Evolutionary conservation across 2,888 invertebrate species (phyloP).

Genomic region (Esperia sulphurella): DNA sequence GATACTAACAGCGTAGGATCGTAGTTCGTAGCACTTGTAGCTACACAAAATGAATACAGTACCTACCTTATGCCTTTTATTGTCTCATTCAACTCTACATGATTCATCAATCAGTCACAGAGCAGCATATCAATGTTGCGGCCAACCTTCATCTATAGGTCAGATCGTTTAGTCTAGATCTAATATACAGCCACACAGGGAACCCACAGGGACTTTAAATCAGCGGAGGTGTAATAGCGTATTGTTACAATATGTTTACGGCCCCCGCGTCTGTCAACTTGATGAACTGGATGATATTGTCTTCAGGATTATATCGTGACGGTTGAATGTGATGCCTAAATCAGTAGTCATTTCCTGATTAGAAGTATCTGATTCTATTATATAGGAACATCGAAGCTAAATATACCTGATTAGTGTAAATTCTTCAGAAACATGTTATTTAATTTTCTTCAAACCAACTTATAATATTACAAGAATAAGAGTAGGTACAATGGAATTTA

Average conservation of each 20-base stretch:
- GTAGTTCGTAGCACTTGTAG: background rate
- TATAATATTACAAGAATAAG: no score
- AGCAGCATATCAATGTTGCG: background rate
- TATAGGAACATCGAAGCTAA: no score
- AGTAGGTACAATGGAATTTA: no score
- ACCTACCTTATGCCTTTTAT: background rate
- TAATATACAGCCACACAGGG: conserved; percentile 19
- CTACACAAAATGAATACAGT: background rate
- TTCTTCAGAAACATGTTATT: no score
- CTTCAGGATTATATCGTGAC: conserved; percentile 34
- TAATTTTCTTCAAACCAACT: no score
- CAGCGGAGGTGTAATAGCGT: conserved; percentile 56
- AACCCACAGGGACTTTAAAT: conserved; percentile 44
- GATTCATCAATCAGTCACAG: conserved; percentile 8
- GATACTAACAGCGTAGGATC: background rate
- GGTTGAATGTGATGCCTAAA: conserved; percentile 28
- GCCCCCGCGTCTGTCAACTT: conserved; percentile 43
- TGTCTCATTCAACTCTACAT: background rate
- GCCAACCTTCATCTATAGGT: conserved; percentile 48
- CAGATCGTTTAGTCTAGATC: conserved; percentile 46
- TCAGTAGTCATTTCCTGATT: conserved; percentile 37
- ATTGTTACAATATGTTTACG: conserved; percentile 33
- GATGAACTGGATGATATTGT: conserved; percentile 35
- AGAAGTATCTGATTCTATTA: conserved; percentile 17
- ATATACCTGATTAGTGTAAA: no score